A percentile compares a stretch with the other conserved stretches of the same genome.
Conservation (phyloP, 2,113 vertebrate species). For the Prinia subflava region DNA sequence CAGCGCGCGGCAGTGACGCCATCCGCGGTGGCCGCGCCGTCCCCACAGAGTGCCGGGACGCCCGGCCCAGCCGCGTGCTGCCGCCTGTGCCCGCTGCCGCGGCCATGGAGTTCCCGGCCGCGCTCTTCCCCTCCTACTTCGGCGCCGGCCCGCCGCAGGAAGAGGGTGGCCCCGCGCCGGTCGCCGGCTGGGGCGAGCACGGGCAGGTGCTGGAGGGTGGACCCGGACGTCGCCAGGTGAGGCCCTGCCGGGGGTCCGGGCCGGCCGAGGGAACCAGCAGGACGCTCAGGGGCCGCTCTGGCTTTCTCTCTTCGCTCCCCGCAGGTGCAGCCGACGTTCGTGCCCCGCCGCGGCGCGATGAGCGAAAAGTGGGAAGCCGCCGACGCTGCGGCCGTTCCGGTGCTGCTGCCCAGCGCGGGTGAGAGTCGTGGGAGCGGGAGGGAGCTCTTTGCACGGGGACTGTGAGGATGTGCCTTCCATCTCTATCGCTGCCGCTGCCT, state of each 20-base stretch:
- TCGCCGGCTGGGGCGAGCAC: slow-evolving; percentile 13
- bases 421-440: not conserved
- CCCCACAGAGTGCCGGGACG: fast-evolving
- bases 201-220: not conserved
- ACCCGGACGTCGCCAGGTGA: not conserved
- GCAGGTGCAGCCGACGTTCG: not conserved
- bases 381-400: not conserved
- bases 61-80: fast-evolving
- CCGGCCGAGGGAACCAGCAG: fast-evolving
- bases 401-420: not conserved
- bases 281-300: fast-evolving
- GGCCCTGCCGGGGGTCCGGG: not conserved
- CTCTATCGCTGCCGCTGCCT: too few relatives aligned
- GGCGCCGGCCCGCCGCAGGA: not conserved
- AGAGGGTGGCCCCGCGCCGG: not conserved
- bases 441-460: fast-evolving
- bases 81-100: fast-evolving
- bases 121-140: not conserved
- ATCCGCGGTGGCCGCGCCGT: not conserved
- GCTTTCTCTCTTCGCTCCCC: not conserved
- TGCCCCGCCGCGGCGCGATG: not conserved
- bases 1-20: not conserved
- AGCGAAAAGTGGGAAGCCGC: slow-evolving; percentile 1
- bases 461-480: fast-evolving
- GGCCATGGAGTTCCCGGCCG: slow-evolving; percentile 11